Conservation (phyloP, 1,140 invertebrate genomes). For the Rhopalosiphum padi region DNA sequence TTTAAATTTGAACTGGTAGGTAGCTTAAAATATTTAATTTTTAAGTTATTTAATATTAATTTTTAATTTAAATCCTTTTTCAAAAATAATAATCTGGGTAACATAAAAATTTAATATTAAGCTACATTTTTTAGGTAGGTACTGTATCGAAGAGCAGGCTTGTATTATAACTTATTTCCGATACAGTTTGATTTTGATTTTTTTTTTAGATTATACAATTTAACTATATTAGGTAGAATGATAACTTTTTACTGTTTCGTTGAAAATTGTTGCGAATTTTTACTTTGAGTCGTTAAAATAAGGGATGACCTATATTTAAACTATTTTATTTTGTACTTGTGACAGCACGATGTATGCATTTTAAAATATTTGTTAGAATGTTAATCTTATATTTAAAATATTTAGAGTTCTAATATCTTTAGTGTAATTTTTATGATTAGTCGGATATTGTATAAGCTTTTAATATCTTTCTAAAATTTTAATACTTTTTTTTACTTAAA, state of each 20-base stretch:
- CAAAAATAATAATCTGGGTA: no score
- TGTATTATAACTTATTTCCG: no score
- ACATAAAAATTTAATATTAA: neutral
- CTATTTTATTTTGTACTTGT: neutral
- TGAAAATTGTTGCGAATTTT: neutral
- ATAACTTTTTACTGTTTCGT: neutral
- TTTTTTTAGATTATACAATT: neutral
- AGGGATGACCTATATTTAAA: neutral
- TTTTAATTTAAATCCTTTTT: neutral
- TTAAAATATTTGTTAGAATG: neutral
- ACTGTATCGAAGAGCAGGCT: neutral
- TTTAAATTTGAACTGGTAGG: neutral
- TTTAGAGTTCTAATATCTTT: neutral
- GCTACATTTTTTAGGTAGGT: neutral
- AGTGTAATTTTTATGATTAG: neutral
- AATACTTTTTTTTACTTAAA: neutral
- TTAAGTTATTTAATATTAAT: neutral
- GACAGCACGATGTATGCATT: neutral
- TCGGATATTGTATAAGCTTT: neutral
- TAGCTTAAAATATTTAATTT: neutral
- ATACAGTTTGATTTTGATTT: no score
- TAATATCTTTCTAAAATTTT: neutral
- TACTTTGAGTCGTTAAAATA: neutral
- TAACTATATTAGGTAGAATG: neutral
- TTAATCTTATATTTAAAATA: neutral